Evolutionary conservation across 2,113 vertebrate genomes (phyloP).

Genomic region (Ageneiosus marmoratus): DNA sequence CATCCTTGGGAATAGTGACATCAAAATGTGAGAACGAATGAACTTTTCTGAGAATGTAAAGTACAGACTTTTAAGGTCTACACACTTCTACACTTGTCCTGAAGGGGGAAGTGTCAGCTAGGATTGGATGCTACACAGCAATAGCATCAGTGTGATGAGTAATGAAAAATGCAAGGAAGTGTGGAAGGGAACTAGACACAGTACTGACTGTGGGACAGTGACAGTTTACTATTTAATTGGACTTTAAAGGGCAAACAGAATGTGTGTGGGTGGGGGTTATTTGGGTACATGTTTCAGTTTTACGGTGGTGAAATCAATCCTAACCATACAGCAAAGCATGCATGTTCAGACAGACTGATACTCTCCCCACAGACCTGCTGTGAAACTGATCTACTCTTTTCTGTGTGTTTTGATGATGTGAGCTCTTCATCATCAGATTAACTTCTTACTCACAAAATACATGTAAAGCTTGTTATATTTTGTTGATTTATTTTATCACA

Average conservation of each 20-base stretch:
- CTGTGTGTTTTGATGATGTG: neutral
- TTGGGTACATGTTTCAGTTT: neutral
- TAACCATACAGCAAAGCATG: conserved; percentile 13
- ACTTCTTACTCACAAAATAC: neutral
- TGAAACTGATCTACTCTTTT: conserved; percentile 18
- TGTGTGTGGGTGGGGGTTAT: conserved; percentile 9
- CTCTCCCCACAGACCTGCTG: conserved; percentile 6
- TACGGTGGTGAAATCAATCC: conserved; percentile 27
- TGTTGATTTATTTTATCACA: too few species aligned
- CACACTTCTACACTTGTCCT: conserved; percentile 12
- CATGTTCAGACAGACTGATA: conserved; percentile 24
- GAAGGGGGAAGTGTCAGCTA: conserved; percentile 33
- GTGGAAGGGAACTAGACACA: neutral
- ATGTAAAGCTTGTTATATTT: neutral
- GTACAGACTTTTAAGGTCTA: neutral
- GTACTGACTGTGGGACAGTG: neutral
- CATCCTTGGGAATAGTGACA: neutral
- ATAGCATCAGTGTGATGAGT: neutral
- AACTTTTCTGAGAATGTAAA: neutral
- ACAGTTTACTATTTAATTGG: neutral
- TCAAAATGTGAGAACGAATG: neutral
- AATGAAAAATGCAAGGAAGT: neutral
- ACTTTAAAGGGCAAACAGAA: neutral
- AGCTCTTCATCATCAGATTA: conserved; percentile 18
- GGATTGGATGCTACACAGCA: neutral